Base-by-base conservation (phyloP, 2,113 vertebrate genomes). In the Tilapia sparmanii region DNA sequence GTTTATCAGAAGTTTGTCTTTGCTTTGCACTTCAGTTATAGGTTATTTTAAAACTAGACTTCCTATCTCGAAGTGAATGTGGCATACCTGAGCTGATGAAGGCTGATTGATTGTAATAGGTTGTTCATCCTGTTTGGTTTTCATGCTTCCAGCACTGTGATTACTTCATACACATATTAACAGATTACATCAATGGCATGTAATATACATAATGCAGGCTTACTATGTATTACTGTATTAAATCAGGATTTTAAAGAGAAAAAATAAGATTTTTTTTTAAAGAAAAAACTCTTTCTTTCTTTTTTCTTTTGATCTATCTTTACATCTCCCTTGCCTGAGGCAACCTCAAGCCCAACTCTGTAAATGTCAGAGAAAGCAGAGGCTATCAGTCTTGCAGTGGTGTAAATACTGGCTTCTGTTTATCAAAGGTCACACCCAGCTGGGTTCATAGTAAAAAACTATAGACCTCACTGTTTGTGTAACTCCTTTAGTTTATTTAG, bases 381-480 rank as follows among this genome's bases (percentile, higher is more conserved):
- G 86, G 84, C 86, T 86, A 68, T 82, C 81, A 4, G 73, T 90
- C 89, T 82, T 57, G 35, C 68, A n/a, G 47, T 66, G 87, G 82
- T 85, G 84, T 92, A 90, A 93, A 93, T 88, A 89, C 86, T 79
- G 45, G 80, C 91, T 90, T 88, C 92, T 76, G 86, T 90, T 91
- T 85, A 90, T 87, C 89, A 90, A 92, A 94, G 92, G 92, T 95
- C 91, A 87, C 45, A 26, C 54, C 80, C 89, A 86, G 88, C 54
- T 80, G 82, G 78, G 87, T 82, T 86, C 87, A 83, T 38, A 7
- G 84, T 42, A 81, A 82, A 84, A 83, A 53, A 87, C 3, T 66
- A 53, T 47, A 13, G 66, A 82, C 19, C 54, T 47, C 12, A 12
- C 76, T 83, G 81, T 91, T 88, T 84, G 55, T 76, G 63, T 85